These are phyloP conservation scores for Sebastes schlegelii DNA, from an alignment of 2,113 vertebrate species.

Conservation along the genomic window DNA sequence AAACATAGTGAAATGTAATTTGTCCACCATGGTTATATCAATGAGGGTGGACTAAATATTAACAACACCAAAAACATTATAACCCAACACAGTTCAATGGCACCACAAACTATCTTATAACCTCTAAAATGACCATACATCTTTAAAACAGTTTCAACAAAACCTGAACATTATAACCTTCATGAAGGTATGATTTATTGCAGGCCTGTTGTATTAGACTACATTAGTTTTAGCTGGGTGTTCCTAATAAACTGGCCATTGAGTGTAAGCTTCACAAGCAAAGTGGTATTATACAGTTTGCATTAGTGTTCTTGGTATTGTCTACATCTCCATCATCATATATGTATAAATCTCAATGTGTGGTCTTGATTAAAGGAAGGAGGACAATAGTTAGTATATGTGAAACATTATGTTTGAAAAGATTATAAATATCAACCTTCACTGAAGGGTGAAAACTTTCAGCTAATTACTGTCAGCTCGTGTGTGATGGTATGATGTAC, in stretches of 20 bases:
- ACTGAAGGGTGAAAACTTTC: not conserved
- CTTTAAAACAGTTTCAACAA: too few species aligned
- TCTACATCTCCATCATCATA: not conserved
- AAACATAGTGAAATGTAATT: not conserved
- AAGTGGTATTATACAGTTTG: not conserved
- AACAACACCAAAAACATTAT: not conserved
- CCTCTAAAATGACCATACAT: too few species aligned
- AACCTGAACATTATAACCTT: too few species aligned
- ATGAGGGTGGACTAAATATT: not conserved
- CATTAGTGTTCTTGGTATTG: not conserved
- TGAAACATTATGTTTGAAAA: not conserved
- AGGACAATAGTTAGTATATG: not conserved
- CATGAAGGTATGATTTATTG: too few species aligned
- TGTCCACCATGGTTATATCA: not conserved
- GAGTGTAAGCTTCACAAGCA: not conserved
- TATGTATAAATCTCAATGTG: not conserved
- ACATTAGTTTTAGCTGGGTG: too few species aligned
- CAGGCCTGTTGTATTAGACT: too few species aligned
- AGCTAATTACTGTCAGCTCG: conserved; percentile 15
- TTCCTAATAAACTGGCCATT: not conserved
- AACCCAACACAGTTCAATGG: too few species aligned
- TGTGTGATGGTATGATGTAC: conserved; percentile 1
- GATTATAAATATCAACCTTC: not conserved
- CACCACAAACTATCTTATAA: too few species aligned
- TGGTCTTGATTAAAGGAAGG: not conserved